Base-by-base conservation (phyloP, 1,140 invertebrate genomes). In the Trypoxylus dichotomus region DNA sequence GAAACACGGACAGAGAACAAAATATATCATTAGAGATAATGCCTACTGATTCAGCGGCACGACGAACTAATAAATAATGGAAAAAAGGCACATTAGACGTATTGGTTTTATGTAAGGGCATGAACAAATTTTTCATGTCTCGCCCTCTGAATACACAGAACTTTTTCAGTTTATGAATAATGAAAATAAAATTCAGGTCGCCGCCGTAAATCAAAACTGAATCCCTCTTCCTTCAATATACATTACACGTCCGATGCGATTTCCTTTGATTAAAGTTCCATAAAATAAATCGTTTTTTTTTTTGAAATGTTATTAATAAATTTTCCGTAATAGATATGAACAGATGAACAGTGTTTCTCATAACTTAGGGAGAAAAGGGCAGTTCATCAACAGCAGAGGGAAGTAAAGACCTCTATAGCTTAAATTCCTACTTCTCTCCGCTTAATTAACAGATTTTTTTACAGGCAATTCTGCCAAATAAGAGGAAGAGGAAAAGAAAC, bases 61-160 rank as follows among this genome's bases (percentile, higher is more conserved):
- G 43, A 10, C 71, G 76, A 77, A 75, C 71, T 78, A 75, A 75
- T 83, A 79, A 82, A 83, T 82, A 82, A 83, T 83, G 60, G 25
- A 68, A 68, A 79, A 82, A 82, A 81, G 81, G 78, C 78, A 76
- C 80, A 80, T 80, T 83, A 82, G 80, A 81, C 78, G 76, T 80
- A 82, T 82, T 83, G 80, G 81, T 80, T 83, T 83, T 83, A 83
- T 81, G 82, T 82, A 78, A 80, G 80, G 79, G 80, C 81, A 81
- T 83, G 81, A 80, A 83, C 81, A 78, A 83, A 82, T 83, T 82
- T 83, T 83, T 82, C 81, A 83, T 80, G 80, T 82, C 60, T 76
- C 79, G 42, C 81, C 81, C 81, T 80, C 79, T 79, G 78, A 80
- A 79, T 79, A 81, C 77, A 81, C 81, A 68, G 21, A 79, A 79